These are phyloP conservation scores for Parotia lawesii DNA, from an alignment of 2,113 vertebrate species.

Conservation along the genomic window DNA sequence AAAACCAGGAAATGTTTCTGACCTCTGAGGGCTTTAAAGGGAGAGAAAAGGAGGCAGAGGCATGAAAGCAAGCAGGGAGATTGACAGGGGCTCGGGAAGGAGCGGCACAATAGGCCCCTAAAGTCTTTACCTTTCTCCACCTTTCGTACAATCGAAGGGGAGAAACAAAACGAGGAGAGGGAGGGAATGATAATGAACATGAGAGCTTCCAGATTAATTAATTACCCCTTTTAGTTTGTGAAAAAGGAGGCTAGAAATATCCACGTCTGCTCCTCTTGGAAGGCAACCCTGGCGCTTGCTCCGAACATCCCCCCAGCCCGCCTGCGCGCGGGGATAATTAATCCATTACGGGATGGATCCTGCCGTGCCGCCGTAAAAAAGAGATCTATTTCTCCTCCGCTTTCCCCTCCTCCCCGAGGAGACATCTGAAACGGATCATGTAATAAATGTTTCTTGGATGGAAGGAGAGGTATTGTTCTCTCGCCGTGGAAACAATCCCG, in stretches of 20 bases:
- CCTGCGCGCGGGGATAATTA: constrained; percentile 22
- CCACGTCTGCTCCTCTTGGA: constrained; percentile 39
- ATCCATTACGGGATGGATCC: constrained; percentile 43
- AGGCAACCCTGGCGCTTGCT: background rate
- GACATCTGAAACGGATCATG: constrained; percentile 50
- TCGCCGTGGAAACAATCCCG: constrained; percentile 17
- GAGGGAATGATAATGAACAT: background rate
- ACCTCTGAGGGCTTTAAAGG: constrained; percentile 21
- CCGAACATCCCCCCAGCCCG: background rate
- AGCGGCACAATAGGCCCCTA: background rate
- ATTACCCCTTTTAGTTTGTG: constrained; percentile 32
- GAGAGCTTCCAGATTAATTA: constrained; percentile 49
- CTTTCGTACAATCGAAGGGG: background rate
- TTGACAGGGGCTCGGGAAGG: background rate
- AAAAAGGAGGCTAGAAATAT: background rate
- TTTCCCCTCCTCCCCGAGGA: constrained; percentile 27
- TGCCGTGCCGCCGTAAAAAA: background rate
- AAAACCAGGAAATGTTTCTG: constrained; percentile 52
- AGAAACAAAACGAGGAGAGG: background rate
- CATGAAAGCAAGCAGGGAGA: background rate
- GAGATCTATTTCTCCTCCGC: constrained; percentile 23
- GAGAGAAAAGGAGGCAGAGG: background rate
- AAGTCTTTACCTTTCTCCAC: background rate
- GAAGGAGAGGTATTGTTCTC: constrained; percentile 61
- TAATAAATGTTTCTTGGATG: constrained; percentile 59